Evolutionary conservation across 2,113 vertebrate species (phyloP), one percentile per base, ranked within the genome.

Genomic region (Grus americana): DNA sequence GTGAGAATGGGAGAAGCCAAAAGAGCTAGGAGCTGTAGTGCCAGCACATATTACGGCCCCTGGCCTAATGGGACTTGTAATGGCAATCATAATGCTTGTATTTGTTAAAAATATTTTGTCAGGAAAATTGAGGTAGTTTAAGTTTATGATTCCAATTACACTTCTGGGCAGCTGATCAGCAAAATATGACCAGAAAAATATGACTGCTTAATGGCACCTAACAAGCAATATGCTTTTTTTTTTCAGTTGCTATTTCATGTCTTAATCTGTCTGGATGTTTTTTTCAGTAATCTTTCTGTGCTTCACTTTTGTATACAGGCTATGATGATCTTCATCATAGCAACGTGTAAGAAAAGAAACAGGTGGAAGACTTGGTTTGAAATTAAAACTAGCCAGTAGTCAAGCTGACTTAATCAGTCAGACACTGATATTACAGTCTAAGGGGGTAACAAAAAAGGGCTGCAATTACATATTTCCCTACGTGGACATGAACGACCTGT

Each of bases 111-210:
- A 72, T 63, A 81, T 89, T 96, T 97, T 91, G 30, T 78, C 47
- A 83, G 79, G 88, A 96, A 98, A 95, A 78, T 55, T 32, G 70
- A 96, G 83, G 85, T 66, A 80, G 84, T 82, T 92, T 88, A 67
- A 88, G 32, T 91, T 96, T 92, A 71, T 66, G 46, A 95, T 94
- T 97, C 67, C 61, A 86, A 59, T 84, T 94, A 73, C 47, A 67
- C 93, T 97, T 98, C 83, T 96, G 89, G 80, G 79, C 72, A 88
- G 88, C 40, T 93, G 84, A 97, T 86, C 79, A 95, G 52, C 58
- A 94, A 96, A 96, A 92, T 71, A 91, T 40, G 88, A 66, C 73
- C 93, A 96, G 90, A 96, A 81, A 95, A 92, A 93, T 73, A 58
- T 50, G 85, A 95, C 79, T 88, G 67, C 55, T 90, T 95, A 95